These are phyloP conservation scores for Cyanoliseus patagonus DNA, from an alignment of 2,113 vertebrate genomes.

Conservation along the genomic window DNA sequence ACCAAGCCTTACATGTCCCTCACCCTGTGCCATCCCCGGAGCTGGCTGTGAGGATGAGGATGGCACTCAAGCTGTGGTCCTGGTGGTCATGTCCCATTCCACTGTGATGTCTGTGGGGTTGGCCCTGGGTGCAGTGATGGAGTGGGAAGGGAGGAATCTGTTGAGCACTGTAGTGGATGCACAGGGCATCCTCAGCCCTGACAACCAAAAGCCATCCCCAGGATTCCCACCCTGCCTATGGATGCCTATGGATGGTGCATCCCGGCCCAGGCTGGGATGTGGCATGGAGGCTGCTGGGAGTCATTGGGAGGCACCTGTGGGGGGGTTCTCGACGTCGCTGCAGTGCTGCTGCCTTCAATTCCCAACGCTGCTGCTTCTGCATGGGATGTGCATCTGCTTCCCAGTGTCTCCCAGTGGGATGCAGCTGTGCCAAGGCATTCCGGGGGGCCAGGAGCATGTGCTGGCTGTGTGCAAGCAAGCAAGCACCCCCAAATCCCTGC, in stretches of 20 bases:
- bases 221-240: not conserved
- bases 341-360: not conserved
- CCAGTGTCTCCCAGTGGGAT: not conserved
- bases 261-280: not conserved
- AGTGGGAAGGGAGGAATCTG: not conserved
- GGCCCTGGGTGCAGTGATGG: rapidly evolving
- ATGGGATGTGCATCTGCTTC: not conserved
- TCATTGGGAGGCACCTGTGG: not conserved
- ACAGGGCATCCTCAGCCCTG: not conserved
- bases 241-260: not conserved
- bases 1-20: not conserved
- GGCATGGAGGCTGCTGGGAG: not conserved
- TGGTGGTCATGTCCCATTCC: rapidly evolving
- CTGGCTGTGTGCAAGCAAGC: not conserved
- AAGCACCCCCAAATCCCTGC: not conserved
- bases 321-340: rapidly evolving
- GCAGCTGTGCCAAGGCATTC: rapidly evolving
- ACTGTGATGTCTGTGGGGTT: rapidly evolving
- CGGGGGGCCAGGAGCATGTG: rapidly evolving
- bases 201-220: too few relatives aligned
- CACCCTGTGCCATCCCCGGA: rapidly evolving
- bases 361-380: rapidly evolving
- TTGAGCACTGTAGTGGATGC: not conserved
- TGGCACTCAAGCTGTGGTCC: rapidly evolving
- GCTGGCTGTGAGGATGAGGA: not conserved